Conservation (phyloP, 2,797 vertebrate genomes). For the Trematomus bernacchii region DNA sequence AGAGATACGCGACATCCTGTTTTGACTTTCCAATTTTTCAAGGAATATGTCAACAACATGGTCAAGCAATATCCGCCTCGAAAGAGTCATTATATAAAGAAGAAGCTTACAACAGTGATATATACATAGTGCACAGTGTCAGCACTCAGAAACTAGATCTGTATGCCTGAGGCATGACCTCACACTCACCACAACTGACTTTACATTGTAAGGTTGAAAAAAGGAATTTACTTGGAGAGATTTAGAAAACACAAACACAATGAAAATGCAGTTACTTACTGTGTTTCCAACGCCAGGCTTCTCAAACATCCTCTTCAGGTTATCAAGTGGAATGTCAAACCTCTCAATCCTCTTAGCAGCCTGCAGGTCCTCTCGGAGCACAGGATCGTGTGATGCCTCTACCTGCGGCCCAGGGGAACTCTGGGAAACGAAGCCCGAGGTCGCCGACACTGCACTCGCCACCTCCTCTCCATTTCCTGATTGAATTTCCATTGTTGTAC, state of each 20-base stretch:
- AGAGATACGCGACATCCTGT: background rate
- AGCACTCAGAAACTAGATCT: conserved; percentile 33
- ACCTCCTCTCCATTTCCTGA: conserved; percentile 85
- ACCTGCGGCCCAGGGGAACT: conserved; percentile 60
- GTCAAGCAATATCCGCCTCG: background rate
- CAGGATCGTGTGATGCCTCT: conserved; percentile 62
- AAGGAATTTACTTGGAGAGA: conserved; percentile 4
- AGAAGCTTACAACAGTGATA: conserved; percentile 10
- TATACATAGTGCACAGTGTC: conserved; percentile 17
- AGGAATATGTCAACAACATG: background rate
- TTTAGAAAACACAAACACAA: background rate
- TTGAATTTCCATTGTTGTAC: conserved; percentile 88
- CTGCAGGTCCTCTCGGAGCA: conserved; percentile 75
- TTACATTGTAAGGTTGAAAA: conserved; percentile 27
- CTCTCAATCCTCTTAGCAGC: conserved; percentile 80
- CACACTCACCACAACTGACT: conserved; percentile 9
- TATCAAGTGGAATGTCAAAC: conserved; percentile 84
- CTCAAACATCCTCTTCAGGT: conserved; percentile 88
- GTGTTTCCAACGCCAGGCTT: conserved; percentile 61
- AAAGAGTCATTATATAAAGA: conserved; percentile 4
- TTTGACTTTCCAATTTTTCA: conserved; percentile 8
- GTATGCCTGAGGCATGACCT: conserved; percentile 7
- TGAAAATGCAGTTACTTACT: conserved; percentile 68
- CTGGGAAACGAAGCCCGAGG: conserved; percentile 61
- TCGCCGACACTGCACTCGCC: conserved; percentile 61